Percentiles rank a stretch among this genome's conserved stretches.
Evolutionary conservation across 2,797 vertebrate genomes (phyloP).

Genomic region (Poliocrania exsul): DNA sequence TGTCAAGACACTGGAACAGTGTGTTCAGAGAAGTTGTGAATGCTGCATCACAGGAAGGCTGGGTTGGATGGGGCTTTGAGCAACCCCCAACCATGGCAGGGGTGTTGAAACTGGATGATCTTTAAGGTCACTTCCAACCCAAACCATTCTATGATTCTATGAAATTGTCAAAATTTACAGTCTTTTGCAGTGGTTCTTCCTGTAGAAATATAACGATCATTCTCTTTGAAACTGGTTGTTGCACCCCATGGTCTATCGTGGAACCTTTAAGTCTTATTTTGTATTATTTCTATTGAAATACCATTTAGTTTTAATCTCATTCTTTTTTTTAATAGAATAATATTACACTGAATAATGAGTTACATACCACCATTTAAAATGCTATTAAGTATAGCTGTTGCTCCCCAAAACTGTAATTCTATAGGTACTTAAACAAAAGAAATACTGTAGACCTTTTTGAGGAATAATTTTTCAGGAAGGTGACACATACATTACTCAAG

Average conservation of each 20-base stretch:
- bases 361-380: not conserved
- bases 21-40: not conserved
- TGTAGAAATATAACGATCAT: not conserved
- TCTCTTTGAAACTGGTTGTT: not conserved
- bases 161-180: not conserved
- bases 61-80: not conserved
- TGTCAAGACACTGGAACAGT: not conserved
- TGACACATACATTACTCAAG: conserved; percentile 32
- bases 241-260: not conserved
- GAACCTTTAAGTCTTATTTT: not conserved
- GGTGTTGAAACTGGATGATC: not conserved
- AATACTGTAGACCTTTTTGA: conserved; percentile 17
- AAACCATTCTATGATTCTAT: not conserved
- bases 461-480: conserved; percentile 35
- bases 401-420: conserved; percentile 3
- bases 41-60: not conserved
- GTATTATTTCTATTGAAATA: not conserved
- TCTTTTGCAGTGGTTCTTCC: not conserved
- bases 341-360: not conserved
- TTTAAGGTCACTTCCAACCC: not conserved
- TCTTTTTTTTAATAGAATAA: not conserved
- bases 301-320: not conserved
- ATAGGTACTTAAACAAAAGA: conserved; percentile 34
- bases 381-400: not conserved
- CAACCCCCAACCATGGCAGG: not conserved